Evolutionary conservation across 2,888 invertebrate genomes (phyloP).

Genomic region (Blera fallax): DNA sequence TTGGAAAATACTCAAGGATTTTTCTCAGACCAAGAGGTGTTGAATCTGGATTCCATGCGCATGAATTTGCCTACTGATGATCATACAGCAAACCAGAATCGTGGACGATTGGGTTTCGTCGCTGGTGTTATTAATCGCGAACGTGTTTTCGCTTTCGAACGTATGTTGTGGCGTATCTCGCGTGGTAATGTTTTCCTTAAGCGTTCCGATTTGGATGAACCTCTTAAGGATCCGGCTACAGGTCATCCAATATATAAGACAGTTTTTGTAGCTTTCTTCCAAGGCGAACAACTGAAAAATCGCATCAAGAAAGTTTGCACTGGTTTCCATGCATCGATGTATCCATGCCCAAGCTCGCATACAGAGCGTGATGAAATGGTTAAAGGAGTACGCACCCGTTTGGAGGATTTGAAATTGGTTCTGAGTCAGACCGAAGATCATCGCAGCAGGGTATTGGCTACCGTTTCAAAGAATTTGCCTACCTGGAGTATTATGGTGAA

Average conservation of each 20-base stretch:
- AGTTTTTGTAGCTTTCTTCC: slow-evolving; percentile 91
- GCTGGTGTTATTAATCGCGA: slow-evolving; percentile 93
- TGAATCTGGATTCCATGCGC: slow-evolving; percentile 82
- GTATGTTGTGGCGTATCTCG: slow-evolving; percentile 94
- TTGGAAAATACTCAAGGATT: slow-evolving; percentile 93
- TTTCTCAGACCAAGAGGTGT: slow-evolving; percentile 81
- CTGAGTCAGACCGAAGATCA: slow-evolving; percentile 93
- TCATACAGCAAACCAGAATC: slow-evolving; percentile 76
- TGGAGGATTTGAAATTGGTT: slow-evolving; percentile 91
- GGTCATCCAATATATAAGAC: slow-evolving; percentile 89
- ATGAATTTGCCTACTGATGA: slow-evolving; percentile 86
- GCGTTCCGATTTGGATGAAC: slow-evolving; percentile 89
- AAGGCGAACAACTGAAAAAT: slow-evolving; percentile 93
- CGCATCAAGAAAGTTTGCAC: slow-evolving; percentile 94
- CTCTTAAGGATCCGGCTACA: slow-evolving; percentile 89
- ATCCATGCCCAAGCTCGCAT: slow-evolving; percentile 92
- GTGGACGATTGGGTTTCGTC: slow-evolving; percentile 86
- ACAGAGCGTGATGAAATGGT: slow-evolving; percentile 92
- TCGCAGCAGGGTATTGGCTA: slow-evolving; percentile 90
- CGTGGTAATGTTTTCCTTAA: slow-evolving; percentile 94
- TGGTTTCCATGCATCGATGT: slow-evolving; percentile 93
- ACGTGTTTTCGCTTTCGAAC: slow-evolving; percentile 91
- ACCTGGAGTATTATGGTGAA: slow-evolving; percentile 93
- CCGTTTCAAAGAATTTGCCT: slow-evolving; percentile 91
- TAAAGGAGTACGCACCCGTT: slow-evolving; percentile 91